Conservation (phyloP, 2,888 invertebrate genomes). For the Aphidoletes aphidimyza region DNA sequence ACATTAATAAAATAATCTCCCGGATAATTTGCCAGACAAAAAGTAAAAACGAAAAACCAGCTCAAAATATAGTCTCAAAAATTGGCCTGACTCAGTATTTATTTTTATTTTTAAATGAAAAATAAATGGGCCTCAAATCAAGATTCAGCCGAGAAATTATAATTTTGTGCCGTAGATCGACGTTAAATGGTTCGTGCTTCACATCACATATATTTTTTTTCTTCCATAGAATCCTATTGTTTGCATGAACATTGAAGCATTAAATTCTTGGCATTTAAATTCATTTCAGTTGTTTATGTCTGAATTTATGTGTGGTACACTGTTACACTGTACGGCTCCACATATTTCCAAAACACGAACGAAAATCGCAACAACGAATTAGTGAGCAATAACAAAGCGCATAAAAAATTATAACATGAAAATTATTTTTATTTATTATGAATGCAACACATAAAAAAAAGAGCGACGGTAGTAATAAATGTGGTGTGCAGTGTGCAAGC, state of each 20-base stretch:
- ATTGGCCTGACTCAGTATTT: no score
- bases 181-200: constrained; percentile 23
- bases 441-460: background rate
- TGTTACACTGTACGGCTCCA: background rate
- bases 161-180: background rate
- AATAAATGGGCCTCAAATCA: background rate
- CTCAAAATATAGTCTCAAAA: no score
- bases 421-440: constrained; percentile 44
- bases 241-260: constrained; percentile 36
- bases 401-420: constrained; percentile 51
- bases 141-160: background rate
- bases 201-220: background rate
- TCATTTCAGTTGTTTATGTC: constrained; percentile 40
- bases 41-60: background rate
- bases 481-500: background rate
- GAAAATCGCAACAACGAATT: constrained; percentile 48
- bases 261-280: constrained; percentile 36
- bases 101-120: background rate
- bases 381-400: constrained; percentile 51
- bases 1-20: background rate
- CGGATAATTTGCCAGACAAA: background rate
- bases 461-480: background rate
- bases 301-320: constrained; percentile 19
- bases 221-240: constrained; percentile 24
- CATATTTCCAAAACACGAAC: background rate